Evolutionary conservation across 2,797 vertebrate genomes (phyloP).

Genomic region (Brotula barbata): DNA sequence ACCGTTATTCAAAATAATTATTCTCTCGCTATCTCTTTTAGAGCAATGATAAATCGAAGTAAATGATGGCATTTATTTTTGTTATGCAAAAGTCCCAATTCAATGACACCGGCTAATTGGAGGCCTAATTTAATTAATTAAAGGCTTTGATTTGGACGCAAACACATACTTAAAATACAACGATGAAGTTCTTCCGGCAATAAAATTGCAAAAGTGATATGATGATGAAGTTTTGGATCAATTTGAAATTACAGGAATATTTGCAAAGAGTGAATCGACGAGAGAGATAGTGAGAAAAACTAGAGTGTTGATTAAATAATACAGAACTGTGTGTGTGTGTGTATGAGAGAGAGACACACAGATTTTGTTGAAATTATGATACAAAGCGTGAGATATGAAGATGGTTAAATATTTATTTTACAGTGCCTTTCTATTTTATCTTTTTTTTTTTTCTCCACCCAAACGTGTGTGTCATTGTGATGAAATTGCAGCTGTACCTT

Average conservation of each 20-base stretch:
- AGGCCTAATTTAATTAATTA: conserved; percentile 82
- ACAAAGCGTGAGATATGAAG: conserved; percentile 81
- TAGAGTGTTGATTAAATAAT: too few species aligned
- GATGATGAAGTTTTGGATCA: too few species aligned
- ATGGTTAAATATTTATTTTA: too few species aligned
- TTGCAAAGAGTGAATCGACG: too few species aligned
- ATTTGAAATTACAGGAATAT: too few species aligned
- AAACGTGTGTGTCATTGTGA: conserved; percentile 5
- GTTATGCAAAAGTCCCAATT: conserved; percentile 75
- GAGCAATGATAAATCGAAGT: conserved; percentile 75
- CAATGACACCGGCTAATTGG: conserved; percentile 75
- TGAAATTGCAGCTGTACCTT: conserved; percentile 21
- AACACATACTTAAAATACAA: conserved; percentile 41
- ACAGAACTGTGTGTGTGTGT: conserved; percentile 46
- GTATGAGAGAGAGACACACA: too few species aligned
- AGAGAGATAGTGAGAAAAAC: too few species aligned
- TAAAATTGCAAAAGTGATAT: too few species aligned
- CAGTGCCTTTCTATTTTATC: not conserved
- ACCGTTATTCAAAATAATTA: conserved; percentile 34
- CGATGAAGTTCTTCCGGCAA: too few species aligned
- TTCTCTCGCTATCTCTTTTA: conserved; percentile 58
- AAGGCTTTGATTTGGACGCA: conserved; percentile 78
- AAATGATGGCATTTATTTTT: conserved; percentile 79
- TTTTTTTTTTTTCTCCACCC: conserved; percentile 2
- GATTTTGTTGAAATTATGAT: conserved; percentile 73